A percentile compares a stretch with the other conserved stretches of the same genome.
These are phyloP conservation scores for Dipodomys spectabilis DNA, from an alignment of 2,113 vertebrate species.

Conservation along the genomic window DNA sequence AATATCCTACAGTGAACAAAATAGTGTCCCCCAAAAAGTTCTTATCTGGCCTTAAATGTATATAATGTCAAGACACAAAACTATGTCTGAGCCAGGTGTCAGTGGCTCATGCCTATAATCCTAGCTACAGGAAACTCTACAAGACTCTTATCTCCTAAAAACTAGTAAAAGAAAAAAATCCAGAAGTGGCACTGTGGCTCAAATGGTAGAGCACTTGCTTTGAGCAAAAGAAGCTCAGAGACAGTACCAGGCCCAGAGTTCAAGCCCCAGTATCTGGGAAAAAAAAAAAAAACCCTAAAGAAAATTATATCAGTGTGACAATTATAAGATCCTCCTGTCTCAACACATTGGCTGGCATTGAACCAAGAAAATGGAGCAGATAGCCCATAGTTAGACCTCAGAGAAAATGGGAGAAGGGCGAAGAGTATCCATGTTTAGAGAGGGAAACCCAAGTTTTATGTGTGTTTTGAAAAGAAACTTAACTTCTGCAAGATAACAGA, in stretches of 20 bases:
- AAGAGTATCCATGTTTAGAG: constrained; percentile 5
- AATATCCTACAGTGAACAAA: background rate
- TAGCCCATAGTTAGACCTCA: background rate
- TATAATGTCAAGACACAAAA: background rate
- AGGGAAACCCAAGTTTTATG: background rate
- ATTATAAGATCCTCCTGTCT: background rate
- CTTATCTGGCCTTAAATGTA: background rate
- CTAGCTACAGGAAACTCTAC: no score
- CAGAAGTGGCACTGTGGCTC: no score
- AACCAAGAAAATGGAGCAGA: background rate
- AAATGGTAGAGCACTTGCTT: no score
- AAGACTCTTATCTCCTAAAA: no score
- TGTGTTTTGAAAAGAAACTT: background rate
- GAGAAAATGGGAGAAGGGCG: background rate
- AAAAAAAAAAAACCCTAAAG: background rate
- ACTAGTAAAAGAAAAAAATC: no score
- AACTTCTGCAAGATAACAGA: background rate
- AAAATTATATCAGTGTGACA: background rate
- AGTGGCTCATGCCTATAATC: no score
- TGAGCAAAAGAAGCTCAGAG: no score
- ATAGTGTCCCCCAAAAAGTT: background rate
- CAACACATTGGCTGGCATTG: background rate
- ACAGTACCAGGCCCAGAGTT: no score
- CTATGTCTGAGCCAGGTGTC: background rate
- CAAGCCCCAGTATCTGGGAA: no score